Base-by-base conservation (phyloP, 2,113 vertebrate species). In the Tragelaphus strepsiceros region DNA sequence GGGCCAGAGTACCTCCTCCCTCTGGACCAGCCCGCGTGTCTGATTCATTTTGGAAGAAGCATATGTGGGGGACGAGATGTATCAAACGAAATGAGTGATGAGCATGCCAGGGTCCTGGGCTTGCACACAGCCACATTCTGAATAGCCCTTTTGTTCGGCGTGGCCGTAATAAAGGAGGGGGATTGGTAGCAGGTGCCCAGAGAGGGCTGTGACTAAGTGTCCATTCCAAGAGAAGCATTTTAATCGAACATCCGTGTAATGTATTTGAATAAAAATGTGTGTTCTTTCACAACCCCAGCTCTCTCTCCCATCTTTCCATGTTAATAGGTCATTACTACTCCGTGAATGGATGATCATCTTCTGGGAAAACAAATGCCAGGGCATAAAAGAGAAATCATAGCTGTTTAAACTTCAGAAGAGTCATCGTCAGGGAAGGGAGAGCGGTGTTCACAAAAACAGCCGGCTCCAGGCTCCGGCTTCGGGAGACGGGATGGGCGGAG, bases 261-360 rank as follows among this genome's bases (percentile, higher is more conserved):
- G 92, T 84, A 71, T 96, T 91, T 91, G 95, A 94, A 88, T 97
- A 90, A 88, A 96, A 96, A 83, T 82, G 91, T 39, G 81, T 35
- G 71, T 83, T 83, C 62, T 32, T 56, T 94, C 58, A 2, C 35
- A 39, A 43, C 49, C 49, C 11, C 64, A 2, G 22, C 51, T 49
- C 82, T 71, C 85, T 90, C 80, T 22, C 71, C 67, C 39, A 90
- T 56, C 74, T 92, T 61, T 58, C 80, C 85, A 6, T 77, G 8
- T 92, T 94, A 96, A 88, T 54, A 94, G 93, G 54, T 74, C 85
- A 88, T 95, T 39, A 95, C 90, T 90, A 22, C 91, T 26, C 90
- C 2, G 0, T 14, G 91, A 90, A 84, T 58, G 92, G 56, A 12
- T 13, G 39, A 84, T 39, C 51, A 53, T 94, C 82, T 53, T 77